Conservation (phyloP, 1,140 invertebrate genomes). For the Diabrotica virgifera region DNA sequence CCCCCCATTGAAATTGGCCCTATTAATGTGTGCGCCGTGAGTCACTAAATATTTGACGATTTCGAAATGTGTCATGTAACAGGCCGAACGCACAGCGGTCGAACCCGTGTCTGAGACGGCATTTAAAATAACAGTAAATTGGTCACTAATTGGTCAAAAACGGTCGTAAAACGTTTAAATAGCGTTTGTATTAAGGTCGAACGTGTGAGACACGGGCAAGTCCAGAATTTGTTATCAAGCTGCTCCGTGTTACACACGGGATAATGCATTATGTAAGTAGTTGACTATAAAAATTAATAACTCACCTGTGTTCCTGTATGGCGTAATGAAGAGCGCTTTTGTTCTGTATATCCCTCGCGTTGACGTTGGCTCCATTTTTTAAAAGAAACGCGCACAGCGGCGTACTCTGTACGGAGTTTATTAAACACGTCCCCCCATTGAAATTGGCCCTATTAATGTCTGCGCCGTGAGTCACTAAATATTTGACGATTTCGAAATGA, state of each 20-base stretch:
- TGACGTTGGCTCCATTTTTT: conserved; percentile 73
- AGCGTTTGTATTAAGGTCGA: too few species aligned
- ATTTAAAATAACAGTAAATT: too few species aligned
- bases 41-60: conserved; percentile 77
- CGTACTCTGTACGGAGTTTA: conserved; percentile 87
- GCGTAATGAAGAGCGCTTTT: conserved; percentile 94
- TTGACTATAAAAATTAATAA: too few species aligned
- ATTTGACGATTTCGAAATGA: conserved; percentile 76
- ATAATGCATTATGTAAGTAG: too few species aligned
- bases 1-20: conserved; percentile 87
- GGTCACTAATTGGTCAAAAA: too few species aligned
- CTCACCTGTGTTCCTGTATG: conserved; percentile 75
- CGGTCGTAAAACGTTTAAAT: too few species aligned
- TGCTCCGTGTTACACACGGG: too few species aligned
- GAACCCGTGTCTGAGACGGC: conserved; percentile 85
- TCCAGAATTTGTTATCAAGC: too few species aligned
- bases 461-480: conserved; percentile 79
- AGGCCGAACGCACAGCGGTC: conserved; percentile 84
- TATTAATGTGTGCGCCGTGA: conserved; percentile 81
- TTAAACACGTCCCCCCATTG: conserved; percentile 90
- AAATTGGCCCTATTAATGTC: conserved; percentile 84
- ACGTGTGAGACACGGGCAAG: too few species aligned
- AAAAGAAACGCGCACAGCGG: conserved; percentile 79
- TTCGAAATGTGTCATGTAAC: conserved; percentile 89
- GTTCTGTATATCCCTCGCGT: conserved; percentile 84